Percentiles rank a stretch among this genome's conserved stretches.
These are phyloP conservation scores for Alouatta palliata DNA, from an alignment of 2,113 vertebrate genomes.

Conservation along the genomic window DNA sequence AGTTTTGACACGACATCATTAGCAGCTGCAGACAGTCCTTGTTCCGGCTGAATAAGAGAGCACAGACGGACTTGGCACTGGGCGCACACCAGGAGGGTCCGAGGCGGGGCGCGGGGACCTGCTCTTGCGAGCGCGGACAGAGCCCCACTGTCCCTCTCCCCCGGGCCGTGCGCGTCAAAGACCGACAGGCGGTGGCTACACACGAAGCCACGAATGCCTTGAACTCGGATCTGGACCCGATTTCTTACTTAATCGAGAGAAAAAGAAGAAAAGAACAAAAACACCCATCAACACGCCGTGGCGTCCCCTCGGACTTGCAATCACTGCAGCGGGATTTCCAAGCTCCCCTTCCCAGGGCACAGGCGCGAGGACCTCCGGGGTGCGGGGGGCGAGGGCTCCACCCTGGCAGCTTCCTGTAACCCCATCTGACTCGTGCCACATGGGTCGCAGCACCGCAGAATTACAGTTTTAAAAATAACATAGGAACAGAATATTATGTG, in stretches of 20 bases:
- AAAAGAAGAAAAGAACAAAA: not conserved
- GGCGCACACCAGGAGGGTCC: not conserved
- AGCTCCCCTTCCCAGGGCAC: not conserved
- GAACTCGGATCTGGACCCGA: not conserved
- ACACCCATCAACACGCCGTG: not conserved
- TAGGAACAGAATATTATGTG: not conserved
- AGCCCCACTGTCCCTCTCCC: not conserved
- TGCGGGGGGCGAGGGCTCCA: too few species aligned
- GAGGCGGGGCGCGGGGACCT: not conserved
- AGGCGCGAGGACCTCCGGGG: accelerated
- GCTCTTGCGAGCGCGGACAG: not conserved
- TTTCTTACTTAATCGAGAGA: slow-evolving; percentile 40
- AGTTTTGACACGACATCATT: slow-evolving; percentile 63
- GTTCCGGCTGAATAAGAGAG: slow-evolving; percentile 24
- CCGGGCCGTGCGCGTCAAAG: not conserved
- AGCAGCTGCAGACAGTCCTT: slow-evolving; percentile 72
- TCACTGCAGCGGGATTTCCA: not conserved
- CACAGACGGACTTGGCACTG: not conserved
- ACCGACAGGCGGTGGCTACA: not conserved
- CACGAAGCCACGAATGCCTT: slow-evolving; percentile 13
- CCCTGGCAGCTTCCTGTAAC: not conserved
- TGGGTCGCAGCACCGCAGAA: accelerated
- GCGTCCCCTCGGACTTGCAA: not conserved
- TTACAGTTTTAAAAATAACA: not conserved
- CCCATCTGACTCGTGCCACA: accelerated